phyloP scores from a whole-genome alignment of 2,888 invertebrate genomes.

The Willowsia nigromaculata region DNA sequence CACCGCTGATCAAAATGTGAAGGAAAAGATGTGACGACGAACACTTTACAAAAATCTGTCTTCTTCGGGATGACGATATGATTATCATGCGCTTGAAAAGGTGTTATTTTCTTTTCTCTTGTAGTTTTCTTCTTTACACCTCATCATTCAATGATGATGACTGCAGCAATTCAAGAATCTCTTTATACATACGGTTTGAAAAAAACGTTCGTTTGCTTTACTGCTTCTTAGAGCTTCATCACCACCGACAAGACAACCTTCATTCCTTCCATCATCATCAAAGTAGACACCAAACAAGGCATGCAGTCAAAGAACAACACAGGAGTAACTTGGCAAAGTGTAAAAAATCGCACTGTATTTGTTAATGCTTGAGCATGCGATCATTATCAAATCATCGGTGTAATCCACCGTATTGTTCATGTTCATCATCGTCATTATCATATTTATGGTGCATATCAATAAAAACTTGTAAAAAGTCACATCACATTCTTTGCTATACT shows the following conservation, averaged over 20 bases:
- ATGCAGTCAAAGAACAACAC: not conserved
- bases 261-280: constrained; percentile 17
- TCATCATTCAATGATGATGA: constrained; percentile 37
- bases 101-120: constrained; percentile 49
- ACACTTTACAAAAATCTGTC: constrained; percentile 13
- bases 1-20: not conserved
- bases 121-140: not conserved
- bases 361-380: constrained; percentile 21
- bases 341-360: constrained; percentile 42
- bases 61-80: constrained; percentile 12
- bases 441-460: constrained; percentile 53
- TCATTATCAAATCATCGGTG: constrained; percentile 38
- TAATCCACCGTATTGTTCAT: constrained; percentile 34
- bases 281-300: constrained; percentile 26
- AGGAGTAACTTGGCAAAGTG: constrained; percentile 37
- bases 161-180: not conserved
- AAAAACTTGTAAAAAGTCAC: not conserved
- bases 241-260: not conserved
- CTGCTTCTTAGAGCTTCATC: not conserved
- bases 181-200: not conserved
- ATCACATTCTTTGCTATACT: not conserved
- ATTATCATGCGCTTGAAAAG: constrained; percentile 53
- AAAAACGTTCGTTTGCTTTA: not conserved
- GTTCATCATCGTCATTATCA: constrained; percentile 46
- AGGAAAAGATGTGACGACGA: not conserved